A percentile compares a stretch with the other conserved stretches of the same genome.
These are phyloP conservation scores for Drosophila dunni DNA, from an alignment of 1,140 invertebrate genomes.

Conservation along the genomic window DNA sequence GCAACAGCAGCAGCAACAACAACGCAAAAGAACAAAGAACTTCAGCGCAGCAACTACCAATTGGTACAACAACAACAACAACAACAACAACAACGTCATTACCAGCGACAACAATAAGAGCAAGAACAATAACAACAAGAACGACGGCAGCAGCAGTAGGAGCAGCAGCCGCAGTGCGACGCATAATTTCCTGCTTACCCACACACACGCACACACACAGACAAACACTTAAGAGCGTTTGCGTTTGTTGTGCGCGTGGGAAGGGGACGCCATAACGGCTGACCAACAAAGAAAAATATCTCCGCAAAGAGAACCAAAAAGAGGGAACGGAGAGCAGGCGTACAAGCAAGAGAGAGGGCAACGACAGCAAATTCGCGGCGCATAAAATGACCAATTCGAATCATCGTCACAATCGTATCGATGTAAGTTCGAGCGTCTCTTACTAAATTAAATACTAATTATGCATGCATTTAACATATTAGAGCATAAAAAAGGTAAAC, in stretches of 20 bases:
- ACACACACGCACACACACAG: slow-evolving; percentile 31
- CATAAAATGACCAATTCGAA: slow-evolving; percentile 80
- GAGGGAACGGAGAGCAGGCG: slow-evolving; percentile 37
- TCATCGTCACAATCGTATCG: slow-evolving; percentile 69
- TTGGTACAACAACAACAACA: slow-evolving; percentile 46
- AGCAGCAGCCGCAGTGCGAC: slow-evolving; percentile 54
- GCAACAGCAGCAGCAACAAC: slow-evolving; percentile 47
- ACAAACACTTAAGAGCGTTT: slow-evolving; percentile 49
- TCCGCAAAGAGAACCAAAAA: slow-evolving; percentile 14
- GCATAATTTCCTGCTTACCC: slow-evolving; percentile 73
- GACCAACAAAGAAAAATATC: slow-evolving; percentile 56
- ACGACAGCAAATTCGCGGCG: slow-evolving; percentile 60
- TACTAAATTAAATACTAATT: slow-evolving; percentile 16
- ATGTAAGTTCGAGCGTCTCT: slow-evolving; percentile 57
- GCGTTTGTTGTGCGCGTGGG: slow-evolving; percentile 48
- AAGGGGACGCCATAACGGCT: slow-evolving; percentile 51
- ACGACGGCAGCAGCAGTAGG: slow-evolving; percentile 36
- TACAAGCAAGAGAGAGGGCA: slow-evolving; percentile 36
- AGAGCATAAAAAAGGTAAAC: slow-evolving; percentile 1
- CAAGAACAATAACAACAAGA: slow-evolving; percentile 24
- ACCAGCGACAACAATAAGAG: slow-evolving; percentile 9
- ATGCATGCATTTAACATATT: slow-evolving; percentile 18
- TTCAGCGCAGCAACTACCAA: slow-evolving; percentile 53
- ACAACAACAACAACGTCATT: slow-evolving; percentile 8
- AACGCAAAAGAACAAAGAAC: slow-evolving; percentile 74